These are phyloP conservation scores for Drosophila watanabei DNA, from an alignment of 1,140 invertebrate genomes.

Conservation along the genomic window DNA sequence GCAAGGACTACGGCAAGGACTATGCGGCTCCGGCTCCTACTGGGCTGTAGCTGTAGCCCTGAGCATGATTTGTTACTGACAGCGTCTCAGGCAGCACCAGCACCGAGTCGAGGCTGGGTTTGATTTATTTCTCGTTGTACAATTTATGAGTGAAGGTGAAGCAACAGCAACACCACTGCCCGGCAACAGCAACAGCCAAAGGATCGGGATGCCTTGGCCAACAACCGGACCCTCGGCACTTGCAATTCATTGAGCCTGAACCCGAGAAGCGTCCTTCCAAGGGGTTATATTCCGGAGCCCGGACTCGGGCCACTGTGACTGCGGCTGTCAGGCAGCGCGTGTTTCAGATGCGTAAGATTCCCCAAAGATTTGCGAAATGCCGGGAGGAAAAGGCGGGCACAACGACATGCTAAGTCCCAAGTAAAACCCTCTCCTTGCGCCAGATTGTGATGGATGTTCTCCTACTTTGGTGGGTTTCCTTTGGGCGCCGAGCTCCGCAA, in stretches of 20 bases:
- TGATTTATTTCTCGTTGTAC: conserved; percentile 82
- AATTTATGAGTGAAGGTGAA: conserved; percentile 84
- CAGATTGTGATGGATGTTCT: conserved; percentile 51
- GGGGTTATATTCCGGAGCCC: conserved; percentile 60
- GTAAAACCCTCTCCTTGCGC: conserved; percentile 30
- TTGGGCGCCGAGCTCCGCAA: conserved; percentile 3
- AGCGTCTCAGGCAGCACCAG: conserved; percentile 75
- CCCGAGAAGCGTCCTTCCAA: conserved; percentile 48
- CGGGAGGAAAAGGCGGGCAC: conserved; percentile 18
- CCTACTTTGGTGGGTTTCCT: conserved; percentile 22
- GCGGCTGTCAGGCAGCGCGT: conserved; percentile 59
- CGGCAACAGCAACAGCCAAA: conserved; percentile 18
- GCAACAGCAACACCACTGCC: conserved; percentile 33
- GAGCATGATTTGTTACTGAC: conserved; percentile 84
- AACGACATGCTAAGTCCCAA: conserved; percentile 37
- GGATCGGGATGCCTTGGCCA: conserved; percentile 18
- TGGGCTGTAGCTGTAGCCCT: conserved; percentile 69
- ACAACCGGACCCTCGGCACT: conserved; percentile 36
- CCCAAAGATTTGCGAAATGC: conserved; percentile 69
- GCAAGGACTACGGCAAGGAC: conserved; percentile 10
- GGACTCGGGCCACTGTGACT: conserved; percentile 25
- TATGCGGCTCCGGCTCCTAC: conserved; percentile 53
- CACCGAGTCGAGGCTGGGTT: conserved; percentile 61
- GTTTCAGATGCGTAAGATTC: conserved; percentile 77
- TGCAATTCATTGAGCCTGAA: conserved; percentile 42